Evolutionary conservation across 2,888 invertebrate genomes (phyloP), one percentile per base, ranked within the genome.

Genomic region (Lasioglossum malachurum): DNA sequence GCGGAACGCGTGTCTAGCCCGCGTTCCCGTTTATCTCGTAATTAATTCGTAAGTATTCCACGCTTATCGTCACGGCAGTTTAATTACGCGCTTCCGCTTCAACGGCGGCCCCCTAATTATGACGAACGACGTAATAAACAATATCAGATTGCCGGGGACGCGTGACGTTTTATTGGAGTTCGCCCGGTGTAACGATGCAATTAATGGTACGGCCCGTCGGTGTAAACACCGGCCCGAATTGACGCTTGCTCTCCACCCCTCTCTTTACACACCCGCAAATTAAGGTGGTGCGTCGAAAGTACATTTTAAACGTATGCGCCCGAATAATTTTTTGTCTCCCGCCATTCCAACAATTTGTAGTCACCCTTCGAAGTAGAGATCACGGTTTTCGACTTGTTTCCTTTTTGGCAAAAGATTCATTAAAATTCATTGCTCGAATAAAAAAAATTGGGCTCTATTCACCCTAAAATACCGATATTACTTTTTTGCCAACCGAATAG

Each of bases 31-130:
- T 90, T 86, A 78, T 82, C 81, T 85, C 81, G 73, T 81, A 71
- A 82, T 86, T 90, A 90, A 83, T 88, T 88, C 80, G 85, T 83
- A 82, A 89, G 78, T 88, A 82, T 90, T 85, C 80, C 79, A 53
- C 64, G 79, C 76, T 87, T 87, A 84, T 84, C 77, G 83, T 77
- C 71, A 80, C 79, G 77, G 46, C 76, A 49, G 69, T 84, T 76
- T 89, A 89, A 90, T 91, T 81, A 79, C 77, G 71, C 81, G 75
- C 76, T 88, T 91, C 84, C 86, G 78, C 76, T 72, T 77, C 75
- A 64, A 69, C 69, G 60, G 71, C 79, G 80, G 73, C 60, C 80
- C 60, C 78, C 81, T 89, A 91, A 90, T 90, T 90, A 88, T 78
- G 75, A 80, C 82, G 84, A 86, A 82, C 86, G 78, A 79, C 74